phyloP scores from a whole-genome alignment of 2,797 vertebrate genomes.

The Diplodus puntazzo region DNA sequence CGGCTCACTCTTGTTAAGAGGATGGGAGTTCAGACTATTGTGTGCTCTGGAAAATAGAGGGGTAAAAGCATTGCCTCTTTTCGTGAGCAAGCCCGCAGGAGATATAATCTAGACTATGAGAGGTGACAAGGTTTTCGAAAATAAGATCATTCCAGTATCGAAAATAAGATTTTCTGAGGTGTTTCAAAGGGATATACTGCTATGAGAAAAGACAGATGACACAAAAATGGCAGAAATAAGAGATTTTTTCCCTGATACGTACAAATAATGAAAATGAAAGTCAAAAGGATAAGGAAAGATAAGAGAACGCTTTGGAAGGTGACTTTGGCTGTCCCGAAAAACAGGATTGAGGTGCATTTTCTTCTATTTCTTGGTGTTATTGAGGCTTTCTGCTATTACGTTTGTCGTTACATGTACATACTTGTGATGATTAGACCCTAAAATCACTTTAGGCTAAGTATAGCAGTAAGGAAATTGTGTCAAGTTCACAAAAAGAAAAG shows the following conservation, averaged over 20 bases:
- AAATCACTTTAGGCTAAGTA: neutral
- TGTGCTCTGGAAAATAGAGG: slow-evolving; percentile 57
- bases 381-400: neutral
- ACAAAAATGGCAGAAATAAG: neutral
- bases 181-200: slow-evolving; percentile 2
- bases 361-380: neutral
- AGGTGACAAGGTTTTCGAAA: slow-evolving; percentile 44
- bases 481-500: neutral
- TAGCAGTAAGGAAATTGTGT: neutral
- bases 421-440: neutral
- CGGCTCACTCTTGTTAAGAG: slow-evolving; percentile 62
- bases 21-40: slow-evolving; percentile 66
- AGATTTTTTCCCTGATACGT: slow-evolving; percentile 8
- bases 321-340: neutral
- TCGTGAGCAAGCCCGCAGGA: slow-evolving; percentile 38
- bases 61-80: slow-evolving; percentile 36
- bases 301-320: neutral
- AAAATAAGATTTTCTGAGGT: slow-evolving; percentile 11
- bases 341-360: neutral
- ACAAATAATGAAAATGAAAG: slow-evolving; percentile 4
- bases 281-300: neutral
- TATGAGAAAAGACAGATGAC: slow-evolving; percentile 10
- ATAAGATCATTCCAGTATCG: slow-evolving; percentile 22
- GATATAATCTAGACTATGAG: slow-evolving; percentile 54
- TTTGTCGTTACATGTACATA: neutral